Base-by-base conservation (phyloP, 2,113 vertebrate genomes). In the Paedocypris sp. region DNA sequence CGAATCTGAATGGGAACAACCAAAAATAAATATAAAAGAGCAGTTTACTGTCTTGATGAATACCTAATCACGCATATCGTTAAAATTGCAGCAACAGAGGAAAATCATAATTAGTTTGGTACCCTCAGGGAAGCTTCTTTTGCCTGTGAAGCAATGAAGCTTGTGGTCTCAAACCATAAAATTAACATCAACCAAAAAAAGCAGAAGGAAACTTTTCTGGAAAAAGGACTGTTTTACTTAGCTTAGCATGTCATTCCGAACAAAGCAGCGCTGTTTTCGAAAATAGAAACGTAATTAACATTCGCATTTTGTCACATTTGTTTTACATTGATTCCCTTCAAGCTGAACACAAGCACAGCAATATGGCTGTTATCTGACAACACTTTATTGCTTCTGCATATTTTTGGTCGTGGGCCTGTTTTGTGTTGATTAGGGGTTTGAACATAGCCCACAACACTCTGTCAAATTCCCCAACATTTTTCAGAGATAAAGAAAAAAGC, bases 381-480 rank as follows among this genome's bases (percentile, higher is more conserved):
- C 73, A 75, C 77, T 73, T 79, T 78, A 77, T 73, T 57, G 43
- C 50, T 57, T 9, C 6, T 10, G n/a, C 66, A 61, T 16, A 22
- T 25, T 41, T 60, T 41, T 33, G 45, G 32, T 47, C 5, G 16
- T 54, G 8, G 32, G 23, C 50, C 52, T 29, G 13, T 56, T 56
- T 19, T 8, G 42, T 65, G 69, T 53, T 79, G 79, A 80, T 73
- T 78, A 83, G 73, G 19, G 67, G 69, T 72, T n/a, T 62, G 68
- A 67, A 70, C 61, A 51, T 69, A 67, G 66, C 51, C 65, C 73
- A 66, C 71, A 73, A 77, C 73, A 68, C 23, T 39, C 60, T 61
- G 75, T 63, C 61, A 38, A 32, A 60, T 66, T 67, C 58, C 71
- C 52, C 26, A 53, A 74, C 56, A 78, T 72, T 69, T 68, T 77